These are phyloP conservation scores for Eptesicus fuscus DNA, from an alignment of 2,113 vertebrate genomes.

Conservation along the genomic window DNA sequence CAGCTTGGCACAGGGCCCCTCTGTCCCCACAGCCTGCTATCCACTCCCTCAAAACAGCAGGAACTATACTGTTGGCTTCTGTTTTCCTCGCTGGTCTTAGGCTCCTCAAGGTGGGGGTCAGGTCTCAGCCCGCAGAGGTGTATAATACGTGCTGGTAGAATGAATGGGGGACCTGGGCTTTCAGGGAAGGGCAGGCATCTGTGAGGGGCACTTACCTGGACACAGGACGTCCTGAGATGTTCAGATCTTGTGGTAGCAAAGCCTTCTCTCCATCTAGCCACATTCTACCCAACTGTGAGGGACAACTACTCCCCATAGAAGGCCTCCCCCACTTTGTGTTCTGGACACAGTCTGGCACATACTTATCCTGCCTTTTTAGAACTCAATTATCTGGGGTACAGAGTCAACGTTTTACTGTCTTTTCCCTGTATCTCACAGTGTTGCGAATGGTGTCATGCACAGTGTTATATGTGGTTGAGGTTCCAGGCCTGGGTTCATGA, in stretches of 20 bases:
- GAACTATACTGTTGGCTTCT: background rate
- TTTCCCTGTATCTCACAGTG: background rate
- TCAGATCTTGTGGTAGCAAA: background rate
- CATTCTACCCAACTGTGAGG: background rate
- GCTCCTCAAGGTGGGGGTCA: background rate
- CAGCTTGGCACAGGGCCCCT: background rate
- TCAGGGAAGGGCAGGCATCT: background rate
- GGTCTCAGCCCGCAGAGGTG: background rate
- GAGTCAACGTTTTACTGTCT: background rate
- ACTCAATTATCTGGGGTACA: background rate
- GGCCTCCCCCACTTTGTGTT: background rate
- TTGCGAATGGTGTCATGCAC: fast-evolving
- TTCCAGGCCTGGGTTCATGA: background rate
- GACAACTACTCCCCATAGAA: background rate
- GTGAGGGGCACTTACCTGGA: background rate
- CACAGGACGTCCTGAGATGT: background rate
- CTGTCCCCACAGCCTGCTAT: background rate
- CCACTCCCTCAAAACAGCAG: background rate
- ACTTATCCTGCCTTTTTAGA: background rate
- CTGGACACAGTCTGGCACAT: background rate
- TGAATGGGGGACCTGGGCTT: background rate
- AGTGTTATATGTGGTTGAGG: background rate
- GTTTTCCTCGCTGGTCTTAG: background rate
- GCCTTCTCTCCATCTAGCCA: background rate
- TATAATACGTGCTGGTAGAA: background rate